Conservation (phyloP, 2,888 invertebrate species). For the Spodoptera littoralis region DNA sequence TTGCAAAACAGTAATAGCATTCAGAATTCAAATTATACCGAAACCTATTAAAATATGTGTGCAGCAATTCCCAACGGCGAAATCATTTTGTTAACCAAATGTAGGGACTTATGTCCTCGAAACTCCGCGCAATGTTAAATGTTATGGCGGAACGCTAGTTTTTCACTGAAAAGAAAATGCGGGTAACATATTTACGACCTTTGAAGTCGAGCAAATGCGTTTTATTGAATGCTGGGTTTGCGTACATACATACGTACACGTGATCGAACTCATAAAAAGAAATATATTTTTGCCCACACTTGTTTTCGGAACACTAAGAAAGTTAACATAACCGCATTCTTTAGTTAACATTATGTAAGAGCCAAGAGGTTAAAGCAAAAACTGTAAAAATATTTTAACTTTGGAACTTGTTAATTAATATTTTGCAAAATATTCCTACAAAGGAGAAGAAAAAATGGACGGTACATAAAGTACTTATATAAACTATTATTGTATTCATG, state of each 20-base stretch:
- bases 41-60: too few relatives aligned
- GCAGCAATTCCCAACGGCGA: too few relatives aligned
- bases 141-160: background rate
- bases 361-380: too few relatives aligned
- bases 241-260: slow-evolving; percentile 16
- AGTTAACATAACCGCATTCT: background rate
- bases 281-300: slow-evolving; percentile 14
- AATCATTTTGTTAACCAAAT: too few relatives aligned
- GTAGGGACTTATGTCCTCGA: too few relatives aligned
- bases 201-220: slow-evolving; percentile 12
- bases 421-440: too few relatives aligned
- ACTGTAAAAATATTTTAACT: too few relatives aligned
- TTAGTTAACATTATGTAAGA: background rate
- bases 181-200: slow-evolving; percentile 17
- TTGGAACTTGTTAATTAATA: too few relatives aligned
- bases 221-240: slow-evolving; percentile 6
- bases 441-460: too few relatives aligned
- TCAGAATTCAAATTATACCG: background rate
- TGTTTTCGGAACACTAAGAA: slow-evolving; percentile 16
- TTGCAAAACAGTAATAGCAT: slow-evolving; percentile 5
- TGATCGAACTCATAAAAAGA: slow-evolving; percentile 29
- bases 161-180: background rate
- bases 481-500: too few relatives aligned
- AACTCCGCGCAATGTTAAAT: too few relatives aligned
- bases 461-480: too few relatives aligned